phyloP scores from a whole-genome alignment of 2,888 invertebrate species.

The Calliphora vomitoria region DNA sequence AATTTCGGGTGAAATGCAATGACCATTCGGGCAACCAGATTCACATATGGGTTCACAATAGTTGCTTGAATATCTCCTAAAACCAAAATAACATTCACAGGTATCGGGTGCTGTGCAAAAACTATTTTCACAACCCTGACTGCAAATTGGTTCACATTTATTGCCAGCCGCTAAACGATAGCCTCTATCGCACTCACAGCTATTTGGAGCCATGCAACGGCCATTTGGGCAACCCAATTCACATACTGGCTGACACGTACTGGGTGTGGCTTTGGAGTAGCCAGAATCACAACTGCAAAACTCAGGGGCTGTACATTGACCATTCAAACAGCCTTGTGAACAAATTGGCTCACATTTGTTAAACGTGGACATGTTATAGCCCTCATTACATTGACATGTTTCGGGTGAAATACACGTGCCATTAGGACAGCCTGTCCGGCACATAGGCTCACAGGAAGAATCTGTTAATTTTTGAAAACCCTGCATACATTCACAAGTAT shows the following conservation, averaged over 20 bases:
- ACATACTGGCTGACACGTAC: conserved; percentile 76
- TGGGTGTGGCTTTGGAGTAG: conserved; percentile 77
- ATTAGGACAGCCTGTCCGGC: conserved; percentile 80
- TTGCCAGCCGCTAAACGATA: not conserved
- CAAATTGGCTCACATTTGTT: conserved; percentile 76
- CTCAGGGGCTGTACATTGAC: conserved; percentile 88
- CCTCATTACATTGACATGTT: conserved; percentile 75
- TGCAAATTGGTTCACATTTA: conserved; percentile 77
- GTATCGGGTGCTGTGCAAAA: conserved; percentile 88
- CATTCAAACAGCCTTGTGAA: conserved; percentile 83
- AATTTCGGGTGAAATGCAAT: conserved; percentile 79
- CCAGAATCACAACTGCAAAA: conserved; percentile 89
- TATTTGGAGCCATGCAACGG: conserved; percentile 88
- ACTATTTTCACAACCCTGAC: conserved; percentile 88
- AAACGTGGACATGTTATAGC: conserved; percentile 66
- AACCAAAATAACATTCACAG: conserved; percentile 80
- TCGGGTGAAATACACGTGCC: conserved; percentile 79
- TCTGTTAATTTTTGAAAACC: conserved; percentile 54
- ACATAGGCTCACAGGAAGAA: conserved; percentile 78
- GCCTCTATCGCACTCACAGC: conserved; percentile 89
- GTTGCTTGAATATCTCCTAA: conserved; percentile 74
- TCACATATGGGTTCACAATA: conserved; percentile 75
- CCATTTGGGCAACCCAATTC: conserved; percentile 85
- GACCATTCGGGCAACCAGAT: conserved; percentile 79
- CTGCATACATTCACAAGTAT: conserved; percentile 85